phyloP scores from a whole-genome alignment of 2,113 vertebrate species.

The Boleophthalmus pectinirostris region DNA sequence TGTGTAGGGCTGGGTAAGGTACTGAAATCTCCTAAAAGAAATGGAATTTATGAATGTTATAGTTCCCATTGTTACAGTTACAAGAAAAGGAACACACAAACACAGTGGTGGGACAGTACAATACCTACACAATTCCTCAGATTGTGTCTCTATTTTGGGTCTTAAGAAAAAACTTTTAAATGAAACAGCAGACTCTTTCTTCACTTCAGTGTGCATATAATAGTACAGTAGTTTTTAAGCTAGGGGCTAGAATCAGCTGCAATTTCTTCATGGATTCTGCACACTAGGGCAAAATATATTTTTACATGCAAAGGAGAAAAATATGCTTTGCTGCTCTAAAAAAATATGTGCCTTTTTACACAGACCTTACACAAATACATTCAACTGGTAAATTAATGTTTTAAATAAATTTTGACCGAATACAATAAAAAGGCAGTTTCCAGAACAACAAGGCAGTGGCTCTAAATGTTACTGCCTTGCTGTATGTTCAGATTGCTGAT shows the following conservation, averaged over 20 bases:
- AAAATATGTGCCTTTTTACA: background rate
- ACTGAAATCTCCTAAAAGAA: too few species aligned
- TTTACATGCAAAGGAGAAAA: background rate
- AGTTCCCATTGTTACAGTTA: too few species aligned
- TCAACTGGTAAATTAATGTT: background rate
- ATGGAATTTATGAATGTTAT: too few species aligned
- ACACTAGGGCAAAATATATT: background rate
- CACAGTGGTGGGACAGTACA: too few species aligned
- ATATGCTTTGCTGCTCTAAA: background rate
- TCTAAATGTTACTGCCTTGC: background rate
- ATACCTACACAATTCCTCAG: too few species aligned
- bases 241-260: background rate
- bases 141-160: too few species aligned
- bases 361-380: background rate
- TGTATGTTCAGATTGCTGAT: constrained; percentile 19
- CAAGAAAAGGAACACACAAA: too few species aligned
- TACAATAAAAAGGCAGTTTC: background rate
- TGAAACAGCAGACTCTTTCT: too few species aligned
- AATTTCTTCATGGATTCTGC: background rate
- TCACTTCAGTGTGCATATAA: too few species aligned
- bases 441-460: background rate
- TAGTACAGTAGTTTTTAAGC: background rate
- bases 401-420: background rate
- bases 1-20: background rate
- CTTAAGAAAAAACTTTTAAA: too few species aligned